A percentile compares a stretch with the other conserved stretches of the same genome.
phyloP scores from a whole-genome alignment of 2,113 vertebrate species.

The Capreolus pygargus region DNA sequence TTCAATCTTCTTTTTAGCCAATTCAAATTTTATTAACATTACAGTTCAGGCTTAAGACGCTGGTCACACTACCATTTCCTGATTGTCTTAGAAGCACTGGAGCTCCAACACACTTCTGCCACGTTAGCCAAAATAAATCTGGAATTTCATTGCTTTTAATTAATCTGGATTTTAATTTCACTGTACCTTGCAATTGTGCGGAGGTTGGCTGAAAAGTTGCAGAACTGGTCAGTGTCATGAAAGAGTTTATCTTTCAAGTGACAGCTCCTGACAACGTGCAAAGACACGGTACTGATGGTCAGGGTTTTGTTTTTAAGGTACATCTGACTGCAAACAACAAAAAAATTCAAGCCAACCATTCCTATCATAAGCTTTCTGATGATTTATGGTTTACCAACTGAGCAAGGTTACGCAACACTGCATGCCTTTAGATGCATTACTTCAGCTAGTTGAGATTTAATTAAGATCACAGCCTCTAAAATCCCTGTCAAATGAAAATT shows the following conservation, averaged over 20 bases:
- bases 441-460: slow-evolving; percentile 96
- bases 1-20: slow-evolving; percentile 10
- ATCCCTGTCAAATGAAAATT: slow-evolving; percentile 94
- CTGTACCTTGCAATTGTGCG: slow-evolving; percentile 61
- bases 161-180: slow-evolving; percentile 73
- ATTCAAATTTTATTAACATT: slow-evolving; percentile 53
- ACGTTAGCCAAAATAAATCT: slow-evolving; percentile 29
- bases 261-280: slow-evolving; percentile 42
- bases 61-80: slow-evolving; percentile 19
- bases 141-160: slow-evolving; percentile 58
- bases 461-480: slow-evolving; percentile 96
- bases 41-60: slow-evolving; percentile 2
- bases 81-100: slow-evolving; percentile 16
- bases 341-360: slow-evolving; percentile 78
- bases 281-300: slow-evolving; percentile 3
- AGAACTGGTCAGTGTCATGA: slow-evolving; percentile 72
- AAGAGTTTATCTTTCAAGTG: slow-evolving; percentile 68
- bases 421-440: slow-evolving; percentile 91
- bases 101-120: slow-evolving; percentile 11
- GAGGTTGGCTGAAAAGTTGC: slow-evolving; percentile 68
- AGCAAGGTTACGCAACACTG: slow-evolving; percentile 88
- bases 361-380: slow-evolving; percentile 84
- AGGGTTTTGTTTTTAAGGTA: slow-evolving; percentile 68
- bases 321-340: slow-evolving; percentile 76
- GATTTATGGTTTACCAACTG: slow-evolving; percentile 89